phyloP scores from a whole-genome alignment of 2,888 invertebrate genomes.

The Odontocolon sp. region DNA sequence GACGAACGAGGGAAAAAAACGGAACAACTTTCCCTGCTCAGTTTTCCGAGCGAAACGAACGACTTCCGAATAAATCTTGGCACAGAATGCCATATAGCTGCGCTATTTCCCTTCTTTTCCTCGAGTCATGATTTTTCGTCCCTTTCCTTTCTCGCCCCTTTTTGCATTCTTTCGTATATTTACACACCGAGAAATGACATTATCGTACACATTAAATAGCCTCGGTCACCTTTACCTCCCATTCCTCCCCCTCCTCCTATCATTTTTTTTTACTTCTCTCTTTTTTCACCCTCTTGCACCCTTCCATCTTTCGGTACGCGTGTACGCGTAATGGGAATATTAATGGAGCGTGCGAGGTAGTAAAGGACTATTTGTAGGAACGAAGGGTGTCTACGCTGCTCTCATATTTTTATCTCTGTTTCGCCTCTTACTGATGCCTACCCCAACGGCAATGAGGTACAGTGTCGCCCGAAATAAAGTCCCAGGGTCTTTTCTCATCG shows the following conservation, averaged over 20 bases:
- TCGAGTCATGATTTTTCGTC: not conserved
- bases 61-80: slow-evolving; percentile 53
- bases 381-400: slow-evolving; percentile 49
- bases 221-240: slow-evolving; percentile 29
- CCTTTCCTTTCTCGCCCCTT: not conserved
- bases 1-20: slow-evolving; percentile 29
- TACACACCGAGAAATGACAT: slow-evolving; percentile 14
- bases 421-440: slow-evolving; percentile 13
- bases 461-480: slow-evolving; percentile 26
- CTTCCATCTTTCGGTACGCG: slow-evolving; percentile 20
- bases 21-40: slow-evolving; percentile 24
- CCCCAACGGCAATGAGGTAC: slow-evolving; percentile 10
- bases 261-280: not conserved
- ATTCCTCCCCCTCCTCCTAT: not conserved
- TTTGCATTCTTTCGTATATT: slow-evolving; percentile 13
- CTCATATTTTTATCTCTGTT: slow-evolving; percentile 20
- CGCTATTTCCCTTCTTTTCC: not conserved
- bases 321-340: slow-evolving; percentile 57
- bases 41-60: slow-evolving; percentile 45
- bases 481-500: not conserved
- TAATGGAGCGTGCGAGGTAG: slow-evolving; percentile 55
- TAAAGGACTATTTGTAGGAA: slow-evolving; percentile 57
- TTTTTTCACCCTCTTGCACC: no score
- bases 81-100: not conserved
- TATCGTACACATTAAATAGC: slow-evolving; percentile 37